Evolutionary conservation across 2,113 vertebrate genomes (phyloP), one percentile per base, ranked within the genome.

Genomic region (Micronycteris hirsuta): DNA sequence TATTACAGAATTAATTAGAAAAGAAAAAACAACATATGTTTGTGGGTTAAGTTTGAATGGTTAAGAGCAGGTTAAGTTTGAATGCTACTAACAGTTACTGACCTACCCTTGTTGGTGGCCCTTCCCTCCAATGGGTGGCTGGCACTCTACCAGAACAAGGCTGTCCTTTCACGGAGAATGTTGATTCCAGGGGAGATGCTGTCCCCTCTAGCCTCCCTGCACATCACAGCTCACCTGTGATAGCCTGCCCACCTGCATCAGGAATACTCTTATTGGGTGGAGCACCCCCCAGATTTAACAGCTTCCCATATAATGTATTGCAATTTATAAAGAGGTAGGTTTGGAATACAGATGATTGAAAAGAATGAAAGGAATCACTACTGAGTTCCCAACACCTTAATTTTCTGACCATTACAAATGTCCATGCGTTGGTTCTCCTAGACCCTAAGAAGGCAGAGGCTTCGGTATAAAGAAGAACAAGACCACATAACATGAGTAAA

Each of bases 221-320:
- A 3, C 28, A 14, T 43, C n/a, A 36, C n/a, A 47, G 63, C 17
- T 56, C n/a, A 47, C 83, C 38, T 94, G 65, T 85, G 43, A 16
- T 3, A 63, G 22, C 8, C 26, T 43, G 20, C 19, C 54, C 38
- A 86, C 15, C 2, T 47, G 12, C 13, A 31, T 38, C 38, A 82
- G 36, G 38, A 3, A 33, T 3, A 52, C 33, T 33, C 7, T 86
- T 19, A 1, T 0, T 26, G 11, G 16, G 11, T 38, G 0, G 9
- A 63, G 5, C 12, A 68, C 5, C 43, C 28, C 24, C 12, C 38
- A 47, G n/a, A 19, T 24, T n/a, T 20, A 89, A 47, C 15, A 78
- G 33, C 49, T 73, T 82, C 20, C 28, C 7, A 3, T 26, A 13
- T 17, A 80, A 70, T 31, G 74, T 15, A 13, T 47, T 93, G 33